Percentiles rank a stretch among this genome's conserved stretches.
These are phyloP conservation scores for Atta texana DNA, from an alignment of 1,140 invertebrate genomes.

Conservation along the genomic window DNA sequence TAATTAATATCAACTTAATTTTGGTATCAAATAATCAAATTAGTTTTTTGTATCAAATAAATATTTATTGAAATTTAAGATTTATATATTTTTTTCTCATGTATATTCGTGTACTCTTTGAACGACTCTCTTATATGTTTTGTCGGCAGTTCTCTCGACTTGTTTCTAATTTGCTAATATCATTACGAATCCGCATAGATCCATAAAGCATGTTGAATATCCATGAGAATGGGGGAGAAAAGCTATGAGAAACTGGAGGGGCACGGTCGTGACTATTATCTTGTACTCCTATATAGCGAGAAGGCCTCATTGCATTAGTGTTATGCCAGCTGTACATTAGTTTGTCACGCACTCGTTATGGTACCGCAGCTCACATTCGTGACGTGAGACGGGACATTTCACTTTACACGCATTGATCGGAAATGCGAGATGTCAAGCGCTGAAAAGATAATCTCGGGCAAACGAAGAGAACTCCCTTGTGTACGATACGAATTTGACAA, in stretches of 20 bases:
- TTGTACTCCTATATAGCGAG: conserved; percentile 31
- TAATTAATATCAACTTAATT: too few species aligned
- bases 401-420: not conserved
- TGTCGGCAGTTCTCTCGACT: not conserved
- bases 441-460: not conserved
- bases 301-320: conserved; percentile 52
- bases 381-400: conserved; percentile 29
- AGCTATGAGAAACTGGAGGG: conserved; percentile 42
- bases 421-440: not conserved
- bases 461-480: not conserved
- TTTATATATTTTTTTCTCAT: too few species aligned
- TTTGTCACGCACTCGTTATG: conserved; percentile 57
- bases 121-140: not conserved
- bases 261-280: conserved; percentile 43
- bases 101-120: too few species aligned
- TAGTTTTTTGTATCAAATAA: too few species aligned
- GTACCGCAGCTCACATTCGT: conserved; percentile 19
- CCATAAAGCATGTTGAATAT: conserved; percentile 36
- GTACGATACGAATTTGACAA: not conserved
- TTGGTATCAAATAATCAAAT: too few species aligned
- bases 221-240: conserved; percentile 41
- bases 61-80: too few species aligned
- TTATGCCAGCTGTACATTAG: conserved; percentile 53
- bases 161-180: not conserved
- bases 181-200: not conserved